Conservation (phyloP, 2,888 invertebrate genomes). For the Cheilosia impressa region DNA sequence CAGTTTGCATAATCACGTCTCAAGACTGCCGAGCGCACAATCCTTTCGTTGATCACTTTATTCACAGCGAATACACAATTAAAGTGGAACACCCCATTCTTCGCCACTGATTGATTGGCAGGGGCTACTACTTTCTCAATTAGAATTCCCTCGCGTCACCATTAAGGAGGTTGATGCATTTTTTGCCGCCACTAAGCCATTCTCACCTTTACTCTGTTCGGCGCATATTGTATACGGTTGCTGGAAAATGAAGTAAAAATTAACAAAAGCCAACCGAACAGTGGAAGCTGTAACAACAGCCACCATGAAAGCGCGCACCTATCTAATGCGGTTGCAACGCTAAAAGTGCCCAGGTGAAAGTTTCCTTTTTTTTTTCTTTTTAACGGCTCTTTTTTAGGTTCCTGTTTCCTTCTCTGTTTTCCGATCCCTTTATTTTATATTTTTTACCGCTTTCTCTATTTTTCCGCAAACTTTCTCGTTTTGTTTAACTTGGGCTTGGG, state of each 20-base stretch:
- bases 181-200: constrained; percentile 4
- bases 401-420: constrained; percentile 31
- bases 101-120: too few relatives aligned
- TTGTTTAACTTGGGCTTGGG: constrained; percentile 5
- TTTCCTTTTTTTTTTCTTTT: constrained; percentile 26
- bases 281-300: constrained; percentile 1
- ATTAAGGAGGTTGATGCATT: constrained; percentile 1
- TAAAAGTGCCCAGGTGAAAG: constrained; percentile 53
- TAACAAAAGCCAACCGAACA: neutral
- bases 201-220: neutral
- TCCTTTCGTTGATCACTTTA: too few relatives aligned
- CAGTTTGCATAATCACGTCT: too few relatives aligned
- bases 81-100: too few relatives aligned
- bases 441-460: constrained; percentile 17
- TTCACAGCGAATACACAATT: too few relatives aligned
- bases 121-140: too few relatives aligned
- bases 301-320: neutral
- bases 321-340: constrained; percentile 37
- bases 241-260: constrained; percentile 8
- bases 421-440: constrained; percentile 23
- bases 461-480: constrained; percentile 31
- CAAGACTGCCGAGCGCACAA: too few relatives aligned
- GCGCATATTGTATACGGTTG: neutral
- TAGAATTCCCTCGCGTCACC: too few relatives aligned
- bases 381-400: neutral